Percentiles rank a stretch among this genome's conserved stretches.
phyloP scores from a whole-genome alignment of 1,140 invertebrate genomes.

The Drosophila willistoni region DNA sequence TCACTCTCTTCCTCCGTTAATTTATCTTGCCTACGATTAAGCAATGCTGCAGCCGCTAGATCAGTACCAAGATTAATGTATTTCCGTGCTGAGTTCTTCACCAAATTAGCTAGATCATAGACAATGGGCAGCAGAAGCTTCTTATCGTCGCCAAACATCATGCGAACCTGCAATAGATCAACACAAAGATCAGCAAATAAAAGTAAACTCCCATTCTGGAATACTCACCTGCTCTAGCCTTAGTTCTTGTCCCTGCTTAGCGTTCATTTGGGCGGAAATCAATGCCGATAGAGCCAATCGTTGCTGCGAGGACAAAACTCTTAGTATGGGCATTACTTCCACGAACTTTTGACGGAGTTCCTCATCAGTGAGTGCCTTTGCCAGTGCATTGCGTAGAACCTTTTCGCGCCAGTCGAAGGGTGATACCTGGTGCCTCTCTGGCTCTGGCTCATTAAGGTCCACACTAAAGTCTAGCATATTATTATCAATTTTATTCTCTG shows the following conservation, averaged over 20 bases:
- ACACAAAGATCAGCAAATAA: neutral
- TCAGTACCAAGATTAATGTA: constrained; percentile 81
- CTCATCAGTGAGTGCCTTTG: constrained; percentile 71
- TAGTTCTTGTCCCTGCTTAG: constrained; percentile 83
- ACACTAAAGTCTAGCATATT: constrained; percentile 75
- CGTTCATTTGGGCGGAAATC: constrained; percentile 86
- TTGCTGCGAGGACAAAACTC: constrained; percentile 86
- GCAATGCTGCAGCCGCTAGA: constrained; percentile 73
- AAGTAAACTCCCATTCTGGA: neutral
- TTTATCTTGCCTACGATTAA: constrained; percentile 45
- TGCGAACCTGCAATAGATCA: constrained; percentile 82
- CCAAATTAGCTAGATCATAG: constrained; percentile 87
- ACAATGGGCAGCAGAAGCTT: constrained; percentile 87
- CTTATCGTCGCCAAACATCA: constrained; percentile 85
- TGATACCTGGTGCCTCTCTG: constrained; percentile 53
- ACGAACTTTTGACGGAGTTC: constrained; percentile 83
- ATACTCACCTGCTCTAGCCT: constrained; percentile 84
- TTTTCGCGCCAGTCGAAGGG: constrained; percentile 82
- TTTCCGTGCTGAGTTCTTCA: constrained; percentile 83
- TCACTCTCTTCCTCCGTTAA: constrained; percentile 47
- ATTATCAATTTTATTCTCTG: constrained; percentile 57
- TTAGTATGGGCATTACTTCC: constrained; percentile 87
- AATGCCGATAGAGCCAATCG: constrained; percentile 85
- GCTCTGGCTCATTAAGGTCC: constrained; percentile 66
- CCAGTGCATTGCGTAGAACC: constrained; percentile 76